Percentiles rank a stretch among this genome's conserved stretches.
Conservation (phyloP, 1,140 invertebrate genomes). For the Archegozetes longisetosus region DNA sequence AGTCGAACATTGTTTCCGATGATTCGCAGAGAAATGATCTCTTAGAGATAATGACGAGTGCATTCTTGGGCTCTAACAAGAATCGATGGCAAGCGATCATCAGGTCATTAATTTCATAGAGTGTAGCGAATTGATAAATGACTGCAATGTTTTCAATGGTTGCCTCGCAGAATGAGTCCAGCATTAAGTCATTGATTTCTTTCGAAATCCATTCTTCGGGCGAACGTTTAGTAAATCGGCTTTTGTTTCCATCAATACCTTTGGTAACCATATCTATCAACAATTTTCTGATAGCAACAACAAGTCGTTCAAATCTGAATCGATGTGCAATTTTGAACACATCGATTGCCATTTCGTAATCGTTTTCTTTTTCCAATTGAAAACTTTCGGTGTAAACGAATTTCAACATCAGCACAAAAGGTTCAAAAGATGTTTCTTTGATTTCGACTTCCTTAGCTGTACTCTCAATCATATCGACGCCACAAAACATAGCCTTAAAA, state of each 20-base stretch:
- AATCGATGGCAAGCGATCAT: not conserved
- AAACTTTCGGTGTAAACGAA: slow-evolving; percentile 63
- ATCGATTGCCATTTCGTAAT: not conserved
- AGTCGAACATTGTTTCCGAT: not conserved
- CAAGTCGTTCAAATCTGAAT: not conserved
- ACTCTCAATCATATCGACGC: slow-evolving; percentile 78
- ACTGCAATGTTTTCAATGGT: not conserved
- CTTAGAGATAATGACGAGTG: not conserved
- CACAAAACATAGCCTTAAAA: slow-evolving; percentile 73
- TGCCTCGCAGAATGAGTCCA: not conserved
- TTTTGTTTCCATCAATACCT: not conserved
- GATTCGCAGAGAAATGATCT: not conserved
- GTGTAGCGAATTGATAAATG: not conserved
- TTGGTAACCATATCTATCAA: not conserved
- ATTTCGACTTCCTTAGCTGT: slow-evolving; percentile 62
- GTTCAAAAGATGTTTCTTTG: slow-evolving; percentile 60
- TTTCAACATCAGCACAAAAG: slow-evolving; percentile 74
- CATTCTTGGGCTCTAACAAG: not conserved
- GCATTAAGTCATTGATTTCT: not conserved
- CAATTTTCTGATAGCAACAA: not conserved
- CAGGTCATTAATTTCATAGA: not conserved
- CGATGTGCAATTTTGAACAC: not conserved
- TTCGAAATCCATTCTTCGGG: not conserved
- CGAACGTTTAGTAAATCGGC: not conserved
- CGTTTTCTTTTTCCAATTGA: not conserved